Conservation (phyloP, 2,888 invertebrate genomes). For the Andricus curvator region DNA sequence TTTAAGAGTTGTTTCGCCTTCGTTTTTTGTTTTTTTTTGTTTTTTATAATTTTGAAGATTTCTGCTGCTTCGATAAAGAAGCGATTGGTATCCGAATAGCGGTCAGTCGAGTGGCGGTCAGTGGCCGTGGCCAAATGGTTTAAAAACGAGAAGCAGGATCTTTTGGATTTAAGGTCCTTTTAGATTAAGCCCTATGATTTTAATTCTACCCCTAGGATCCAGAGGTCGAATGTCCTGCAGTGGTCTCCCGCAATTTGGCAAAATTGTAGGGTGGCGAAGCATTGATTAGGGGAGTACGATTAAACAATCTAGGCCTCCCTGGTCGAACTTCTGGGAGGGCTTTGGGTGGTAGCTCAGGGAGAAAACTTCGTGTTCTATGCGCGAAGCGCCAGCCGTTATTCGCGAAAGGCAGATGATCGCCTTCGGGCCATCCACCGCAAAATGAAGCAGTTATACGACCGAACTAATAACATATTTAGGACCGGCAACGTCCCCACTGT, state of each 20-base stretch:
- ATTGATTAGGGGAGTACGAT: conserved; percentile 76
- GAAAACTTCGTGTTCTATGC: conserved; percentile 62
- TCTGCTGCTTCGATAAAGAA: not conserved
- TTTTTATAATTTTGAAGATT: too few relatives aligned
- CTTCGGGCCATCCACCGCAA: conserved; percentile 75
- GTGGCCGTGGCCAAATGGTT: not conserved
- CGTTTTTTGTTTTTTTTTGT: too few relatives aligned
- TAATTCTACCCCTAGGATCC: conserved; percentile 51
- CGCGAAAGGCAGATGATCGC: conserved; percentile 74
- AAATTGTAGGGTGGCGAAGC: conserved; percentile 74
- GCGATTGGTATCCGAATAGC: not conserved
- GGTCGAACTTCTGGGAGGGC: conserved; percentile 77
- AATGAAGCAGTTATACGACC: conserved; percentile 79
- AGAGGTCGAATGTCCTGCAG: conserved; percentile 61
- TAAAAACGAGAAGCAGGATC: conserved; percentile 19
- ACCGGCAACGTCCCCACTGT: conserved; percentile 68
- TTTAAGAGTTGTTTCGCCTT: too few relatives aligned
- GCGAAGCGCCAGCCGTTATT: conserved; percentile 55
- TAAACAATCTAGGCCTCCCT: conserved; percentile 78
- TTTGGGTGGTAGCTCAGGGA: conserved; percentile 54
- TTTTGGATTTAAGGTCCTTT: conserved; percentile 44
- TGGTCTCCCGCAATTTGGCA: conserved; percentile 72
- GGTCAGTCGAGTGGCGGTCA: not conserved
- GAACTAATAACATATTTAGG: conserved; percentile 78
- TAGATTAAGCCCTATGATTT: conserved; percentile 70